Conservation (phyloP, 2,113 vertebrate genomes). For the Vidua chalybeata region DNA sequence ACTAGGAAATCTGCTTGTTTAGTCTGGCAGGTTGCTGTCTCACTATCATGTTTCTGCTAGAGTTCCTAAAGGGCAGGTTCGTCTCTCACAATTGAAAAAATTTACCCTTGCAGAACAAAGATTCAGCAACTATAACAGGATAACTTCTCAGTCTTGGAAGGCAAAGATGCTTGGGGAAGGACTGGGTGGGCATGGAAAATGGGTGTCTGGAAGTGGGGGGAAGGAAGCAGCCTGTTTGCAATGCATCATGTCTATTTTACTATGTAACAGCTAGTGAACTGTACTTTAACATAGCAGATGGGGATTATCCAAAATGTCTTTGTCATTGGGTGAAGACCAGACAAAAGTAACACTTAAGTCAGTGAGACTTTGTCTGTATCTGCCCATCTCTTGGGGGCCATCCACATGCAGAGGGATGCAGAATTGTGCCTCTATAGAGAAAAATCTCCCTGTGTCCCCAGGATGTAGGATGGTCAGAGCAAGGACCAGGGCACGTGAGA, state of each 20-base stretch:
- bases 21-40: neutral
- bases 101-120: neutral
- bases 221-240: neutral
- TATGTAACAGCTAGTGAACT: neutral
- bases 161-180: neutral
- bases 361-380: neutral
- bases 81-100: neutral
- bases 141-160: neutral
- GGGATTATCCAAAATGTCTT: neutral
- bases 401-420: neutral
- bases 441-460: fast-evolving
- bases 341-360: neutral
- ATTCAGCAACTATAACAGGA: neutral
- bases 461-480: neutral
- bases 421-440: neutral
- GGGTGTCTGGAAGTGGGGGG: fast-evolving
- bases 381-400: neutral
- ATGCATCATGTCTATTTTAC: neutral
- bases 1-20: neutral
- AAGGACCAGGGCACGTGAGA: fast-evolving
- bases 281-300: neutral
- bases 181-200: neutral
- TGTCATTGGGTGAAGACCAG: neutral
- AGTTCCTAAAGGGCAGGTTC: neutral
- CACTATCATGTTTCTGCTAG: neutral